phyloP scores from a whole-genome alignment of 2,113 vertebrate species.

The Tachuris rubrigastra region DNA sequence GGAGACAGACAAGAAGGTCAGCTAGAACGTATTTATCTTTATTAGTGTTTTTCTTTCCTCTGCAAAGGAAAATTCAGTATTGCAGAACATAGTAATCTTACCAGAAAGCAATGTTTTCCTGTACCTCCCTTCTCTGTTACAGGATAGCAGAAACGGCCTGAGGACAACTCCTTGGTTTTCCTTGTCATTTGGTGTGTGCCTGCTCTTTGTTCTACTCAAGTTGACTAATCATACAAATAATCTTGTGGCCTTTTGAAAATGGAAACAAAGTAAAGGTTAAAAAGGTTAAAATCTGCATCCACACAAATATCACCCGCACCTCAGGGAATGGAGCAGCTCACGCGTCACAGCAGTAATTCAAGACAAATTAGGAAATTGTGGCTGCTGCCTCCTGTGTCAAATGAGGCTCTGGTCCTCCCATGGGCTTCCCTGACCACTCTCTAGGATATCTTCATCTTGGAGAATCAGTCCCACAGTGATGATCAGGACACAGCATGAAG shows the following conservation, averaged over 20 bases:
- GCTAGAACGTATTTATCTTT: background rate
- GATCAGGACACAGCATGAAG: background rate
- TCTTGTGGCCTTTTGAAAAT: slow-evolving; percentile 61
- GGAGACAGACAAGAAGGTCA: background rate
- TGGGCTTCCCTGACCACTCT: background rate
- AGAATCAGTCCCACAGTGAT: background rate
- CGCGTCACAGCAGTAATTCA: background rate
- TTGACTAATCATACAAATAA: slow-evolving; percentile 56
- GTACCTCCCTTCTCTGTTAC: background rate
- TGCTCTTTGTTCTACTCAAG: slow-evolving; percentile 36
- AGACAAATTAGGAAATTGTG: background rate
- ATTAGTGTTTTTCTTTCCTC: background rate
- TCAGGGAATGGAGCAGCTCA: background rate
- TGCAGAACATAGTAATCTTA: background rate
- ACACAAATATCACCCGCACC: slow-evolving; percentile 47
- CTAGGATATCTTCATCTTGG: background rate
- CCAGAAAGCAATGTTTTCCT: background rate
- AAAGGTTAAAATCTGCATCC: slow-evolving; percentile 70
- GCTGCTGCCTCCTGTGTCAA: background rate
- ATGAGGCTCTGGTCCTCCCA: background rate
- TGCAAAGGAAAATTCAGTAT: background rate
- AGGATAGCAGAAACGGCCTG: background rate
- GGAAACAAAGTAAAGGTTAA: slow-evolving; percentile 61
- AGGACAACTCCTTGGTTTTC: background rate
- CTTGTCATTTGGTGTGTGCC: background rate